Base-by-base conservation (phyloP, 2,888 invertebrate genomes). In the Portevinia maculata region DNA sequence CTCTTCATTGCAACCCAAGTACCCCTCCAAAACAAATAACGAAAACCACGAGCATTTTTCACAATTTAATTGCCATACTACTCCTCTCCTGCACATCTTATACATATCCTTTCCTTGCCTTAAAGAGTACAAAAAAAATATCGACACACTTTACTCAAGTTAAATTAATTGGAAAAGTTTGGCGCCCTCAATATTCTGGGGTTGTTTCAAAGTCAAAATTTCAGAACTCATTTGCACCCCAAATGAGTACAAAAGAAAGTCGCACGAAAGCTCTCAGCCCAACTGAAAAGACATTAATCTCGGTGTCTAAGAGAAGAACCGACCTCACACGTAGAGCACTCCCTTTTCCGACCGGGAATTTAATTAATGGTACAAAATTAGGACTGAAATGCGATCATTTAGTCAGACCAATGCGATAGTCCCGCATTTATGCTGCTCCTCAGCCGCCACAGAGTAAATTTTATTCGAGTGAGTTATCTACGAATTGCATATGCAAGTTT, bases 361-460 rank as follows among this genome's bases (percentile, higher is more conserved):
- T 67, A 73, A 79, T 79, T 79, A 74, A 69, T 65, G 79, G 60
- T 50, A 34, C 67, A 62, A 69, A 67, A 73, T 74, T 79, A 62
- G 67, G 53, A 67, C 59, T 67, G 44, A 69, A 70, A 76, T 69
- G 48, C 62, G 69, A 69, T 53, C 75, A 67, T 67, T 75, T 34
- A 59, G 59, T 37, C 59, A 21, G 64, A 11, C n/a, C 5, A 21
- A n/a, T 15, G 1, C 34, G 1, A 1, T 41, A 19, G 19, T 39
- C 67, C 67, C 60, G 67, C 53, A 60, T 62, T 17, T 53, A 46
- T 15, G 4, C 13, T 19, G 7, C 7, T 8, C 13, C 3, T 24
- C 13, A 3, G 17, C 30, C 19, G 19, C n/a, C n/a, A n/a, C n/a
- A n/a, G n/a, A n/a, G 57, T 41, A 39, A 41, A 57, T 41, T 60